Conservation (phyloP, 2,113 vertebrate genomes). For the Abramis brama region DNA sequence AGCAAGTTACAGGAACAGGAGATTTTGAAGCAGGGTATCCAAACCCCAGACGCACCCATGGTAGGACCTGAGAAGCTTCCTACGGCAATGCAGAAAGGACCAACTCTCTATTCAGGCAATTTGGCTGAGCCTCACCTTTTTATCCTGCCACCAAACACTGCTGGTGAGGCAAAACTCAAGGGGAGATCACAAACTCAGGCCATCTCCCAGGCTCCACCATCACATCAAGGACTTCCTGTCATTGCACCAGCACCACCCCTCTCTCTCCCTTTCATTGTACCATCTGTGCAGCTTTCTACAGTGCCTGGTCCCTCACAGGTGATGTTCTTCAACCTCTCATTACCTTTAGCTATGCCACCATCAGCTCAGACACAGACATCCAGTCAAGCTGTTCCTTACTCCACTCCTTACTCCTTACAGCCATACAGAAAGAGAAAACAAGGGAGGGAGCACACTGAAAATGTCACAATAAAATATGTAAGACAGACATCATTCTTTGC, state of each 20-base stretch:
- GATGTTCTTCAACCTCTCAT: not conserved
- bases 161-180: no score
- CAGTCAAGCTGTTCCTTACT: not conserved
- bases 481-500: no score
- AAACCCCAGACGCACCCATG: not conserved
- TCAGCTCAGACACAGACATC: not conserved
- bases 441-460: no score
- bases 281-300: not conserved
- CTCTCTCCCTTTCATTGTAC: not conserved
- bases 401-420: not conserved
- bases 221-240: not conserved
- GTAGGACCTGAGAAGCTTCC: not conserved
- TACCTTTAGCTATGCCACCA: not conserved
- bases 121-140: not conserved
- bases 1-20: not conserved
- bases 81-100: not conserved
- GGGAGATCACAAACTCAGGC: not conserved
- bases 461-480: no score
- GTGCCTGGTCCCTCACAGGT: not conserved
- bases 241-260: not conserved
- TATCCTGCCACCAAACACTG: no score
- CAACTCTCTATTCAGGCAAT: not conserved
- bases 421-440: not conserved
- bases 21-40: not conserved
- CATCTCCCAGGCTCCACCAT: not conserved